Conservation (phyloP, 2,797 vertebrate genomes). For the Oryzias sinensis region DNA sequence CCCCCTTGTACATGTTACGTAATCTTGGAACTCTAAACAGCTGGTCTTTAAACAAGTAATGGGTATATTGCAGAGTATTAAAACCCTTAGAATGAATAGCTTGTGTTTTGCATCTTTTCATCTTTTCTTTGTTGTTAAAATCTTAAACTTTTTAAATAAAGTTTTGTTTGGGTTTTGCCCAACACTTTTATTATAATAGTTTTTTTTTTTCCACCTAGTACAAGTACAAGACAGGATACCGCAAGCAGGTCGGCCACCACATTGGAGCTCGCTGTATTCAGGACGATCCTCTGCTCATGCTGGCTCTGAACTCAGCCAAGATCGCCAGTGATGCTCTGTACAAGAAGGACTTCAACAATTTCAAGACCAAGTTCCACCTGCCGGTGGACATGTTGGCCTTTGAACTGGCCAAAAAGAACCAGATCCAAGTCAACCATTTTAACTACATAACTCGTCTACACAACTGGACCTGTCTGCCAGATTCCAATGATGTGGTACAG, state of each 20-base stretch:
- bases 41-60: too few relatives aligned
- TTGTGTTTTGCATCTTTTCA: too few relatives aligned
- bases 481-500: slow-evolving; percentile 83
- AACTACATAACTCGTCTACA: slow-evolving; percentile 84
- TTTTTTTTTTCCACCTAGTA: background rate
- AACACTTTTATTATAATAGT: too few relatives aligned
- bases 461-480: slow-evolving; percentile 86
- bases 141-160: too few relatives aligned
- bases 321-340: slow-evolving; percentile 90
- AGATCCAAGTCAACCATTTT: slow-evolving; percentile 82
- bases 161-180: too few relatives aligned
- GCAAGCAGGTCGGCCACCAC: slow-evolving; percentile 91
- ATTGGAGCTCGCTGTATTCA: slow-evolving; percentile 86
- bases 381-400: slow-evolving; percentile 85
- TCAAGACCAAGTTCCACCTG: slow-evolving; percentile 86
- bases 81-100: too few relatives aligned
- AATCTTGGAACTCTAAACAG: too few relatives aligned
- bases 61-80: too few relatives aligned
- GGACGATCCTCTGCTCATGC: slow-evolving; percentile 90
- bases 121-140: too few relatives aligned
- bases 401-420: slow-evolving; percentile 85
- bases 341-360: slow-evolving; percentile 85
- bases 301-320: slow-evolving; percentile 89
- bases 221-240: slow-evolving; percentile 85
- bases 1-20: too few relatives aligned